A percentile compares a stretch with the other conserved stretches of the same genome.
Conservation (phyloP, 2,888 invertebrate genomes). For the Sipunculus nudus region DNA sequence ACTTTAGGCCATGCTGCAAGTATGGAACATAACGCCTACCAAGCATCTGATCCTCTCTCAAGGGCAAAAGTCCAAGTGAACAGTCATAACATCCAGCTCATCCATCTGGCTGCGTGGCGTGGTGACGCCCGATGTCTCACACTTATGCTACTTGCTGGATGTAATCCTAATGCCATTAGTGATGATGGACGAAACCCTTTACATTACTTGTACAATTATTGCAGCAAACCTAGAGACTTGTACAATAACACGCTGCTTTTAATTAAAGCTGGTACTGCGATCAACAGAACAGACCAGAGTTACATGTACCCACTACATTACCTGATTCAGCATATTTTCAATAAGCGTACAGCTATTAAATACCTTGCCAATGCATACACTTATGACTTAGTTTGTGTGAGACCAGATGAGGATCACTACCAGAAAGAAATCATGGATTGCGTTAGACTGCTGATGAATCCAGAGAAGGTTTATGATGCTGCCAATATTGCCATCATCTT, state of each 20-base stretch:
- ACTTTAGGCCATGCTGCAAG: slow-evolving; percentile 9
- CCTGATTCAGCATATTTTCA: slow-evolving; percentile 18
- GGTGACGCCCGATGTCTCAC: slow-evolving; percentile 22
- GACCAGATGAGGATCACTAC: too few relatives aligned
- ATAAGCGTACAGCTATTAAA: slow-evolving; percentile 19
- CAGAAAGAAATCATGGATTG: too few relatives aligned
- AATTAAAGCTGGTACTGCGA: slow-evolving; percentile 19
- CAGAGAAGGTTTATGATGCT: too few relatives aligned
- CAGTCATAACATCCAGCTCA: background rate
- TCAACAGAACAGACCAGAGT: slow-evolving; percentile 10
- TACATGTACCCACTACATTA: slow-evolving; percentile 11
- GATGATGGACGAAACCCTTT: slow-evolving; percentile 18
- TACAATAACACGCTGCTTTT: slow-evolving; percentile 10
- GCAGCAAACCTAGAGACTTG: slow-evolving; percentile 32
- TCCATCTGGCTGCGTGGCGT: slow-evolving; percentile 30
- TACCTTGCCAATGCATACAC: slow-evolving; percentile 23
- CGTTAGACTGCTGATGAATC: too few relatives aligned
- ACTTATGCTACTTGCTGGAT: slow-evolving; percentile 19
- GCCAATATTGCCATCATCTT: too few relatives aligned
- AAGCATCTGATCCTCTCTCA: slow-evolving; percentile 18
- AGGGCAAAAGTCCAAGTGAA: slow-evolving; percentile 9
- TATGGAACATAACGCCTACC: slow-evolving; percentile 25
- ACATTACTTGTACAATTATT: slow-evolving; percentile 30
- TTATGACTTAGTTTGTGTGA: too few relatives aligned
- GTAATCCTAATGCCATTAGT: slow-evolving; percentile 7